Conservation (phyloP, 2,888 invertebrate genomes). For the Pollenia angustigena region DNA sequence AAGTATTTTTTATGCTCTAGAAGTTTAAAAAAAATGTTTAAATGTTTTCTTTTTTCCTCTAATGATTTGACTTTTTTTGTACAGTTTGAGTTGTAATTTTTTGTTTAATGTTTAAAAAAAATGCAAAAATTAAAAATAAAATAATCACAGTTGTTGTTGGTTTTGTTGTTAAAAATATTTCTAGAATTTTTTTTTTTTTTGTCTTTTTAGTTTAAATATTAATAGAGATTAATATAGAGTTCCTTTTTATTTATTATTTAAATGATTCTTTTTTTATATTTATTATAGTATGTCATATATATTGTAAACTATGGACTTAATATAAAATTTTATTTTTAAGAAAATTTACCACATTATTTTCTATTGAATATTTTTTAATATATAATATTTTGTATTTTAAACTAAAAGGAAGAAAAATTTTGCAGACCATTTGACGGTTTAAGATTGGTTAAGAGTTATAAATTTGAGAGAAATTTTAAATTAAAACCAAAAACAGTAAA, state of each 20-base stretch:
- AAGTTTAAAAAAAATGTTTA: slow-evolving; percentile 32
- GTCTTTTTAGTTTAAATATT: slow-evolving; percentile 64
- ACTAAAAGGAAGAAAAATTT: neutral
- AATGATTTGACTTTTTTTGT: slow-evolving; percentile 54
- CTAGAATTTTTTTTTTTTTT: slow-evolving; percentile 17
- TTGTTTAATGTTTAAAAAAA: slow-evolving; percentile 53
- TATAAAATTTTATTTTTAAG: slow-evolving; percentile 25
- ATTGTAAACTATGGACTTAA: slow-evolving; percentile 25
- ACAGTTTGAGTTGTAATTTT: slow-evolving; percentile 49
- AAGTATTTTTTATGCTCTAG: slow-evolving; percentile 39
- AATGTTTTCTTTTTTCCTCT: slow-evolving; percentile 33
- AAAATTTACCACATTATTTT: slow-evolving; percentile 29
- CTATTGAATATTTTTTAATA: slow-evolving; percentile 6
- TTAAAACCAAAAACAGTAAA: no score
- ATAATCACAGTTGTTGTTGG: slow-evolving; percentile 71
- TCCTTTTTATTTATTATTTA: slow-evolving; percentile 67
- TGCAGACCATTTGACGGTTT: neutral
- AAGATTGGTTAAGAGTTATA: no score
- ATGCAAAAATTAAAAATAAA: slow-evolving; percentile 70
- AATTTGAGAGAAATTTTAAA: no score
- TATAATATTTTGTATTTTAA: slow-evolving; percentile 7
- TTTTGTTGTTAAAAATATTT: slow-evolving; percentile 62
- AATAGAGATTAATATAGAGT: slow-evolving; percentile 65
- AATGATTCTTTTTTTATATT: slow-evolving; percentile 55
- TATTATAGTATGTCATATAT: slow-evolving; percentile 32